These are phyloP conservation scores for Acanthopagrus latus DNA, from an alignment of 2,797 vertebrate genomes.

Conservation along the genomic window DNA sequence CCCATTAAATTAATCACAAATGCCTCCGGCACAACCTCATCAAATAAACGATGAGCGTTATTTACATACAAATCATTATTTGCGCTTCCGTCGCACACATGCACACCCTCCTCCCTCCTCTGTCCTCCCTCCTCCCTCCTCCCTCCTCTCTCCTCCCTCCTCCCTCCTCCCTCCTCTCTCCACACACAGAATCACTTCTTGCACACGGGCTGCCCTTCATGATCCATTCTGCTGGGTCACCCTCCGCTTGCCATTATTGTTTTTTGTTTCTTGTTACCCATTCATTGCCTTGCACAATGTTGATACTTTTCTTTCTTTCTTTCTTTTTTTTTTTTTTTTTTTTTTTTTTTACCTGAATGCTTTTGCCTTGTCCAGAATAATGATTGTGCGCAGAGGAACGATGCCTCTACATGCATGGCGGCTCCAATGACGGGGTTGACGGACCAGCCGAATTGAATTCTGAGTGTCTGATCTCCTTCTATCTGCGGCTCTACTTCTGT, in stretches of 20 bases:
- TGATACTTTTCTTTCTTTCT: constrained; percentile 39
- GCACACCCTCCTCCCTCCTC: neutral
- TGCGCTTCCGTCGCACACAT: constrained; percentile 31
- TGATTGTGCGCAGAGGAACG: constrained; percentile 57
- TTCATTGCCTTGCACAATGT: constrained; percentile 49
- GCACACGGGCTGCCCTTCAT: neutral
- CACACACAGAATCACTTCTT: neutral
- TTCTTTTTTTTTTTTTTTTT: constrained; percentile 43
- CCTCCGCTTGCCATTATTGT: constrained; percentile 54
- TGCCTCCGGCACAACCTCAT: constrained; percentile 48
- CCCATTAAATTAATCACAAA: constrained; percentile 55
- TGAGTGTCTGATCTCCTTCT: constrained; percentile 45
- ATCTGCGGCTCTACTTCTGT: constrained; percentile 18
- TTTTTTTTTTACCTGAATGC: constrained; percentile 54
- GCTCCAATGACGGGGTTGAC: constrained; percentile 64
- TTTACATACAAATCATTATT: constrained; percentile 70
- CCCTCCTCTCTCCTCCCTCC: too few relatives aligned
- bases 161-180: neutral
- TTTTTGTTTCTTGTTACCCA: constrained; percentile 70
- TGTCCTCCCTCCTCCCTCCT: neutral
- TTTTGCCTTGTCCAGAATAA: constrained; percentile 67
- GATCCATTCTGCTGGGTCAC: constrained; percentile 47
- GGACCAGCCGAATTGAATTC: constrained; percentile 67
- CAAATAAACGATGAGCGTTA: constrained; percentile 46
- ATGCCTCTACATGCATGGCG: constrained; percentile 57